These are phyloP conservation scores for Uloborus diversus DNA, from an alignment of 1,140 invertebrate species.

Conservation along the genomic window DNA sequence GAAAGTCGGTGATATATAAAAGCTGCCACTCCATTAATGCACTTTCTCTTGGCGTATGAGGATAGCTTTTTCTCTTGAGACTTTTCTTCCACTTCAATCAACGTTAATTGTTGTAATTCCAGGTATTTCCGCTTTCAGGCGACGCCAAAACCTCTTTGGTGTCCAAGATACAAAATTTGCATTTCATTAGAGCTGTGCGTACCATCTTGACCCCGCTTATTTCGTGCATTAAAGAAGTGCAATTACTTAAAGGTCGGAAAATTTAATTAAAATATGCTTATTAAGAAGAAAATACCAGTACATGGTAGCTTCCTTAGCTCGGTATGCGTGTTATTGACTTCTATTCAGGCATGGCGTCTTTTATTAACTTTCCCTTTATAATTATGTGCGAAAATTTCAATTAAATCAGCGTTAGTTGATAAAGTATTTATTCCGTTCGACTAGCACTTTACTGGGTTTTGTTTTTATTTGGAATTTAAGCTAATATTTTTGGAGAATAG, in stretches of 20 bases:
- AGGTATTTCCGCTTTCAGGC: too few species aligned
- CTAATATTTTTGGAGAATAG: not conserved
- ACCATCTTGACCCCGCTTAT: slow-evolving; percentile 8
- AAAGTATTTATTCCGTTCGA: too few species aligned
- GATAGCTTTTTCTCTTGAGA: not conserved
- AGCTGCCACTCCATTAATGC: not conserved
- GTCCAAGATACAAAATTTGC: slow-evolving; percentile 37
- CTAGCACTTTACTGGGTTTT: too few species aligned
- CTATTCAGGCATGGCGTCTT: not conserved
- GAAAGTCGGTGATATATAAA: not conserved
- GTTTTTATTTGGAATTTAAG: too few species aligned
- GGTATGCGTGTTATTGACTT: slow-evolving; percentile 34
- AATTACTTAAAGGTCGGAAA: slow-evolving; percentile 32
- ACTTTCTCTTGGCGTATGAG: not conserved
- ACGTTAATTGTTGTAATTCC: slow-evolving; percentile 36
- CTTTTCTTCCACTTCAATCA: slow-evolving; percentile 3
- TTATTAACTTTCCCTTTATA: slow-evolving; percentile 37
- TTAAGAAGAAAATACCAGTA: slow-evolving; percentile 33
- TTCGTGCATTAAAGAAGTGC: not conserved
- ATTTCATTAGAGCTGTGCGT: slow-evolving; percentile 40
- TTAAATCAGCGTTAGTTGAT: slow-evolving; percentile 14
- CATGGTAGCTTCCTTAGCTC: not conserved
- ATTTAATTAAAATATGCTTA: slow-evolving; percentile 55
- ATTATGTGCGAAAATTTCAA: slow-evolving; percentile 46
- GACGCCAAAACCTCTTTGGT: too few species aligned